phyloP scores from a whole-genome alignment of 2,888 invertebrate genomes.

The Cerastis leucographa region DNA sequence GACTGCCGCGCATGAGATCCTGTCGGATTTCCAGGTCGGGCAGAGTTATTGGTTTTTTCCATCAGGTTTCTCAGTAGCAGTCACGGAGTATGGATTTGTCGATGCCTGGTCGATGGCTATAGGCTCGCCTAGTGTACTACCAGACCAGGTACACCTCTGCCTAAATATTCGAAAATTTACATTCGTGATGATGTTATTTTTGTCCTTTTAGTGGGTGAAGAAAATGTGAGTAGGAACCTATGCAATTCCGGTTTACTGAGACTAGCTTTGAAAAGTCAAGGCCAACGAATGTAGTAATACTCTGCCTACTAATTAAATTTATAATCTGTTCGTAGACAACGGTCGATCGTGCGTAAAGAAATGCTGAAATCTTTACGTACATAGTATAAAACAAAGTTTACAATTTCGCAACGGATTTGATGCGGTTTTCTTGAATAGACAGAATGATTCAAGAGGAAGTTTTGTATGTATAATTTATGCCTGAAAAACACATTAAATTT shows the following conservation, averaged over 20 bases:
- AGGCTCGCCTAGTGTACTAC: neutral
- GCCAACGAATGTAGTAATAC: neutral
- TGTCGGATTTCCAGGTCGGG: neutral
- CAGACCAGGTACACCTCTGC: too few species aligned
- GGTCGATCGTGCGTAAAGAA: neutral
- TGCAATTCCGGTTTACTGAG: slow-evolving; percentile 12
- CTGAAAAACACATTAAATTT: too few species aligned
- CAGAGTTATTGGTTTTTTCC: neutral
- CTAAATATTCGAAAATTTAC: neutral
- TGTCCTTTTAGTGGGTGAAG: slow-evolving; percentile 6
- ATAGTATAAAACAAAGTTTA: too few species aligned
- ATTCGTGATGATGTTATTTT: neutral
- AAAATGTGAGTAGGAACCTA: neutral
- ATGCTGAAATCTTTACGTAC: neutral
- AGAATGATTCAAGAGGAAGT: too few species aligned
- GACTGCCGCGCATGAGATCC: neutral
- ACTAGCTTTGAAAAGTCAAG: slow-evolving; percentile 28
- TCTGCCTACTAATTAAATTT: neutral
- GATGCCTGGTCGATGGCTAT: neutral
- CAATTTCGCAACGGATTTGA: too few species aligned
- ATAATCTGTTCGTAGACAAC: neutral
- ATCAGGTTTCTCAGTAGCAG: neutral
- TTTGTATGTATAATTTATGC: too few species aligned
- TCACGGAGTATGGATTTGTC: neutral
- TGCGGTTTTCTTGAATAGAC: too few species aligned